Percentiles rank a stretch among this genome's conserved stretches.
Evolutionary conservation across 2,113 vertebrate genomes (phyloP).

Genomic region (Ranitomeya variabilis): DNA sequence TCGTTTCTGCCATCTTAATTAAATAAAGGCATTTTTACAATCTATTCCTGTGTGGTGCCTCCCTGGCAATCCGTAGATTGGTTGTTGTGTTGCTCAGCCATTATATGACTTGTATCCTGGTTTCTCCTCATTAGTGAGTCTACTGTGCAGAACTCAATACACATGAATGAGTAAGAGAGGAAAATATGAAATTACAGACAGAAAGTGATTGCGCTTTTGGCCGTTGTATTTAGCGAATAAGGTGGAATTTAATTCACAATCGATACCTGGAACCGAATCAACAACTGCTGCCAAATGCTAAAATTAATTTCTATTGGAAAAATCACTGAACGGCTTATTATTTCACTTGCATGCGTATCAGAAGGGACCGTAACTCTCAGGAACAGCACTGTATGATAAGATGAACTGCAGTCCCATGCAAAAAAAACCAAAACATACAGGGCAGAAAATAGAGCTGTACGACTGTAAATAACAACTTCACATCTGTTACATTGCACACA

Average conservation of each 20-base stretch:
- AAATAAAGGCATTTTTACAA: too few relatives aligned
- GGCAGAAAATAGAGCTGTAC: too few relatives aligned
- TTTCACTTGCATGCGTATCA: neutral
- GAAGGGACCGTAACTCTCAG: neutral
- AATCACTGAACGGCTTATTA: neutral
- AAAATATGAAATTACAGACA: neutral
- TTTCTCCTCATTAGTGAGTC: neutral
- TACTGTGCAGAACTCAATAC: neutral
- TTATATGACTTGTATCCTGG: too few relatives aligned
- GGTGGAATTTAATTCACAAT: constrained; percentile 1
- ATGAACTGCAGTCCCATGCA: neutral
- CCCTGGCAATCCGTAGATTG: too few relatives aligned
- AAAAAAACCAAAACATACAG: neutral
- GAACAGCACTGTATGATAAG: neutral
- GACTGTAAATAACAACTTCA: too few relatives aligned
- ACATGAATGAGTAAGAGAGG: neutral
- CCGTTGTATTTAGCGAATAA: neutral
- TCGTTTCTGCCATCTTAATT: too few relatives aligned
- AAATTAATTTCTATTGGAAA: neutral
- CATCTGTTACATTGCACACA: too few relatives aligned
- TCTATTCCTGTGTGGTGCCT: too few relatives aligned
- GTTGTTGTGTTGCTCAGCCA: too few relatives aligned
- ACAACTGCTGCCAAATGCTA: constrained; percentile 18
- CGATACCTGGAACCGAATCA: neutral
- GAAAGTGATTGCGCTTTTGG: neutral